A percentile compares a stretch with the other conserved stretches of the same genome.
Evolutionary conservation across 2,888 invertebrate genomes (phyloP).

Genomic region (Harpalus rubripes): DNA sequence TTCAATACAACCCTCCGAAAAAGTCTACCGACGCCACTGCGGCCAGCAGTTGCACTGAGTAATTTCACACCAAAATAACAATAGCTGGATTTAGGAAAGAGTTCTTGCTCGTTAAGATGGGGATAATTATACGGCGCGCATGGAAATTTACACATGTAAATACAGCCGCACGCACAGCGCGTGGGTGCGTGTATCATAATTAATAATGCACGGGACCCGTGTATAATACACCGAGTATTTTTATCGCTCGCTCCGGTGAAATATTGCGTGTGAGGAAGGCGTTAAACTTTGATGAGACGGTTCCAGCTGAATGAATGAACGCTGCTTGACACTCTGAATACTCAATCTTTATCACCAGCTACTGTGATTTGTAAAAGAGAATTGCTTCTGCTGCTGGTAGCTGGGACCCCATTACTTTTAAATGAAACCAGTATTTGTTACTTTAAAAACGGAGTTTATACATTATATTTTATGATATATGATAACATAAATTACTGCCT

Average conservation of each 20-base stretch:
- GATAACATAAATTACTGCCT: no score
- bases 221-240: constrained; percentile 41
- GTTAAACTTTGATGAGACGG: constrained; percentile 63
- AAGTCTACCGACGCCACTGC: no score
- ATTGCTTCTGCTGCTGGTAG: no score
- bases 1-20: no score
- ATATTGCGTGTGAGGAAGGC: constrained; percentile 60
- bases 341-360: constrained; percentile 18
- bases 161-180: constrained; percentile 53
- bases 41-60: neutral
- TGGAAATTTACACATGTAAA: constrained; percentile 65
- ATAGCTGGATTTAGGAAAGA: constrained; percentile 8
- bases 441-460: no score
- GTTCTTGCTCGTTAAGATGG: constrained; percentile 53
- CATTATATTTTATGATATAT: no score
- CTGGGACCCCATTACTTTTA: no score
- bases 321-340: constrained; percentile 16
- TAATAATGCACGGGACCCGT: constrained; percentile 57
- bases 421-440: no score
- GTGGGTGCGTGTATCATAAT: constrained; percentile 60
- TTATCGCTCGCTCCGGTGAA: constrained; percentile 58
- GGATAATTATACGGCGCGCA: constrained; percentile 58
- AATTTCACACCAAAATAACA: constrained; percentile 45
- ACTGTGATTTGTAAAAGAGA: constrained; percentile 12
- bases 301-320: constrained; percentile 27